These are phyloP conservation scores for Grus americana DNA, from an alignment of 2,113 vertebrate species.

Conservation along the genomic window DNA sequence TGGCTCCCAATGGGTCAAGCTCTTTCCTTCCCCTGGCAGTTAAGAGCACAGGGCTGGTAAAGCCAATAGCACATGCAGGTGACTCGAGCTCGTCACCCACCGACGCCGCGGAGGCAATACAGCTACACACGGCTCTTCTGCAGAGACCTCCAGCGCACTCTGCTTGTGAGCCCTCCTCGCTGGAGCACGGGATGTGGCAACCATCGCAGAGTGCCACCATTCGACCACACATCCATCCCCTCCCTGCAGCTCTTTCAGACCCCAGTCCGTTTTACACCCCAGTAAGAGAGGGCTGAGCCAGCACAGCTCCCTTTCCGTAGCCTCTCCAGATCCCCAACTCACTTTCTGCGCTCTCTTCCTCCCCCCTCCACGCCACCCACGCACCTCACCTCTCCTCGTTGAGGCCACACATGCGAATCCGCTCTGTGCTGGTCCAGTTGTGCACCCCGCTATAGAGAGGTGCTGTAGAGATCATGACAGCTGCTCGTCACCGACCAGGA, in stretches of 20 bases:
- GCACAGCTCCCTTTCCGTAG: background rate
- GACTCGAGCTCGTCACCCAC: background rate
- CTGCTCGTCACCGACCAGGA: slow-evolving; percentile 65
- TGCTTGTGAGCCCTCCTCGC: rapidly evolving
- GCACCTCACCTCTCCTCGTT: slow-evolving; percentile 83
- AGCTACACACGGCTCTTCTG: background rate
- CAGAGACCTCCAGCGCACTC: background rate
- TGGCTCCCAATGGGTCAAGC: background rate
- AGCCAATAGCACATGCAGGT: rapidly evolving
- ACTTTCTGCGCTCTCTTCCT: background rate
- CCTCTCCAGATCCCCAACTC: background rate
- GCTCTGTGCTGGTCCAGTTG: slow-evolving; percentile 78
- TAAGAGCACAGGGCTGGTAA: background rate
- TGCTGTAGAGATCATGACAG: slow-evolving; percentile 84
- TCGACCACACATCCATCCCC: background rate
- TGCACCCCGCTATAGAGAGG: slow-evolving; percentile 78
- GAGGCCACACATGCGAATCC: slow-evolving; percentile 83
- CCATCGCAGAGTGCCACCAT: background rate
- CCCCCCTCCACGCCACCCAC: background rate
- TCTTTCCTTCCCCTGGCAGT: background rate
- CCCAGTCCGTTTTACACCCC: background rate
- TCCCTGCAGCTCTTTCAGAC: background rate
- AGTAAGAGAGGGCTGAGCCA: background rate
- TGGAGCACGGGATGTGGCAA: rapidly evolving
- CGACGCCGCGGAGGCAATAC: rapidly evolving